phyloP scores from a whole-genome alignment of 2,888 invertebrate genomes.

The Hypselothyrea guttata region DNA sequence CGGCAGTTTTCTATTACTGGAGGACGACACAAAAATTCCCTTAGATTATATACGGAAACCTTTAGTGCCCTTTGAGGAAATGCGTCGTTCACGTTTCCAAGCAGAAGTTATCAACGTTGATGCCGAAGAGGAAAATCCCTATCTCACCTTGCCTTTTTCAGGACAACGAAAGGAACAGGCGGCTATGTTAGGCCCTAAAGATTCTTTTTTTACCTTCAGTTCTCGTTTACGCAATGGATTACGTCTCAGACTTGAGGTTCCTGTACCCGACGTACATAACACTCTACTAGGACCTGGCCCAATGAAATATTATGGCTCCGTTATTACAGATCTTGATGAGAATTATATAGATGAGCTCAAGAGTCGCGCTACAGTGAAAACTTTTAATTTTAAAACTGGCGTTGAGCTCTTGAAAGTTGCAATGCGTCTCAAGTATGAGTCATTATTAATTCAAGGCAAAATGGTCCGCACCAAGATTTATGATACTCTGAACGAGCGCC shows the following conservation, averaged over 20 bases:
- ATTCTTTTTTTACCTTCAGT: conserved; percentile 79
- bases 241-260: conserved; percentile 78
- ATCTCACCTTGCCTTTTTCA: conserved; percentile 76
- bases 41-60: conserved; percentile 80
- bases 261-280: conserved; percentile 61
- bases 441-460: conserved; percentile 79
- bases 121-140: conserved; percentile 77
- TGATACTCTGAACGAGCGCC: conserved; percentile 75
- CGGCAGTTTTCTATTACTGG: conserved; percentile 79
- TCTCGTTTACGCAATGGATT: conserved; percentile 77
- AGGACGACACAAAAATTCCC: conserved; percentile 79
- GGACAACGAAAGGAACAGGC: conserved; percentile 79
- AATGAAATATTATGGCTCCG: conserved; percentile 64
- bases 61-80: conserved; percentile 80
- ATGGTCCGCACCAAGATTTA: conserved; percentile 79
- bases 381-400: conserved; percentile 76
- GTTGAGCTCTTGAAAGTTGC: conserved; percentile 74
- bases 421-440: conserved; percentile 79
- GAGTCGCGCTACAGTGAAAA: conserved; percentile 71
- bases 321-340: conserved; percentile 81
- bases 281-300: conserved; percentile 69
- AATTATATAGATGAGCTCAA: conserved; percentile 80
- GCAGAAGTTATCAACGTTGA: conserved; percentile 70
- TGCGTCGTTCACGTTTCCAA: conserved; percentile 77
- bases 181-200: conserved; percentile 64